Conservation (phyloP, 23 tunicate genomes). For the Trididemnum miniatum region DNA sequence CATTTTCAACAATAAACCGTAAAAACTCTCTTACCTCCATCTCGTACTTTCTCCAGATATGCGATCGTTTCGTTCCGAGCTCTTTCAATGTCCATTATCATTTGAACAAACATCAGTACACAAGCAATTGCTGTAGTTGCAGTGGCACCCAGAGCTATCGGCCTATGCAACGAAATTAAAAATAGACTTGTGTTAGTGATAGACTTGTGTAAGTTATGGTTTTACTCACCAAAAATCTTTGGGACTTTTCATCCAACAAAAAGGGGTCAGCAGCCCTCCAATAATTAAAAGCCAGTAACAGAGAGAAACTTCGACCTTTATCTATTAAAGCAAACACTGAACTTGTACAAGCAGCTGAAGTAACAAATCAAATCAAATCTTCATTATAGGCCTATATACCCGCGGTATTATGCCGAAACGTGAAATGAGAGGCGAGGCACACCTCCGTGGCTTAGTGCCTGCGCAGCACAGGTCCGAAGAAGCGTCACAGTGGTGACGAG, state of each 20-base stretch:
- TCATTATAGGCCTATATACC: too few species aligned
- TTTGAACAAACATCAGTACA: conserved; percentile 70
- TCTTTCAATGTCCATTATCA: conserved; percentile 57
- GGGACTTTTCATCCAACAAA: conserved; percentile 95
- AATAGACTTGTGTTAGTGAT: not conserved
- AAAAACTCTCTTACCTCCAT: conserved; percentile 20
- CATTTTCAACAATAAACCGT: too few species aligned
- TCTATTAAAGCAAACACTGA: conserved; percentile 32
- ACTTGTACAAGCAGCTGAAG: too few species aligned
- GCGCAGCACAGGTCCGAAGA: too few species aligned
- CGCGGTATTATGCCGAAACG: too few species aligned
- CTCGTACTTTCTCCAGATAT: not conserved
- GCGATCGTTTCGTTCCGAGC: conserved; percentile 46
- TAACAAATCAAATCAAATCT: too few species aligned
- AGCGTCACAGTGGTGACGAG: too few species aligned
- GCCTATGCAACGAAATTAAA: conserved; percentile 47
- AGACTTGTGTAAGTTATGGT: not conserved
- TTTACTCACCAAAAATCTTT: conserved; percentile 84
- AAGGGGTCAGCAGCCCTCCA: conserved; percentile 81
- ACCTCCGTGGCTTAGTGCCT: too few species aligned
- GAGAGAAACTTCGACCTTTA: conserved; percentile 65
- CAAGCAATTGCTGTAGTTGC: conserved; percentile 88
- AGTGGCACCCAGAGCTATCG: conserved; percentile 86
- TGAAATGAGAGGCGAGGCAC: too few species aligned
- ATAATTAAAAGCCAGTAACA: conserved; percentile 85